Evolutionary conservation across 2,113 vertebrate genomes (phyloP), one percentile per base, ranked within the genome.

Genomic region (Halichoerus grypus): DNA sequence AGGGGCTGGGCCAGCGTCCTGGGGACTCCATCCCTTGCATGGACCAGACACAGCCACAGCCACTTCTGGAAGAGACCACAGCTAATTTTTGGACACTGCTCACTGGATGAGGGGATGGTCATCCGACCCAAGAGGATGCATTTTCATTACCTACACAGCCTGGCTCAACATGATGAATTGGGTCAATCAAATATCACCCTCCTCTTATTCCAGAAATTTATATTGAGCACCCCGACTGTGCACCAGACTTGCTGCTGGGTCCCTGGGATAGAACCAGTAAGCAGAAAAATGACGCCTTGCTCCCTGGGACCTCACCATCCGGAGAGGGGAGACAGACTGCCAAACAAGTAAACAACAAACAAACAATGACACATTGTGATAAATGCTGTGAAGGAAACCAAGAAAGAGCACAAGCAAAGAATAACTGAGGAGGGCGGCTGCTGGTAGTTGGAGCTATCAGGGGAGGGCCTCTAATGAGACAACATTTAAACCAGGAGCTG

Each of bases 341-440:
- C 51, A 49, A 57, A 53, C 59, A 26, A 80, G 74, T n/a, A 33
- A 67, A 90, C 82, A 86, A 88, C 53, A 96, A 88, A 71, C 39
- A 65, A 71, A 53, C 53, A 65, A n/a, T 87, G 61, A 80, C 36
- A 65, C 16, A 82, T 63, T 39, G 57, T 76, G 81, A 33, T 53
- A n/a, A 31, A 33, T 0, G 42, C 67, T 82, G 65, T 15, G 39
- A 95, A 51, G 92, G 46, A 81, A n/a, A 51, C 42, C 51, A 2
- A 65, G 51, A 65, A 69, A 91, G 55, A 53, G 63, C 39, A 59
- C 72, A 72, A 18, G 49, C 2, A 9, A 57, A 31, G 76, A 36
- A 15, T 55, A 46, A 26, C 28, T 2, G 46, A 22, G 13, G 2
- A 15, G 76, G 39, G 79, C 14, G 21, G 15, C 59, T 16, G 2